Percentiles rank a stretch among this genome's conserved stretches.
These are phyloP conservation scores for Drosophila subsilvestris DNA, from an alignment of 2,888 invertebrate species.

Conservation along the genomic window DNA sequence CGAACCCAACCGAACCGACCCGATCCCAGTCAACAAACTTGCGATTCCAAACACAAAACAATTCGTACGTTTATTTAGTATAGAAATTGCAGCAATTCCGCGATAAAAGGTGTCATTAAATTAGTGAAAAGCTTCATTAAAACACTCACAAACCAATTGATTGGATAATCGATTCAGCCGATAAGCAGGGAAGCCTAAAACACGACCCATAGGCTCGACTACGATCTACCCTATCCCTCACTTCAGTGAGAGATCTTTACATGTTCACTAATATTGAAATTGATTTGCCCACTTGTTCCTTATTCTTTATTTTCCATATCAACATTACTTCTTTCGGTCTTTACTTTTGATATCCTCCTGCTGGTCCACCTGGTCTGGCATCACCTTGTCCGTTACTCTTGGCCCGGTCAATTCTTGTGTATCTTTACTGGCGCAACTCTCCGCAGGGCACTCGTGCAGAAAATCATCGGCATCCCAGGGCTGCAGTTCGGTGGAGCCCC, in stretches of 20 bases:
- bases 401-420: neutral
- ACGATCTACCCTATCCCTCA: neutral
- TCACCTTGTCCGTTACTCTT: neutral
- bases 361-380: neutral
- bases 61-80: neutral
- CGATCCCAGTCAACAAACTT: neutral
- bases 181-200: neutral
- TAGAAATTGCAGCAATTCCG: conserved; percentile 7
- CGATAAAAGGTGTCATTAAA: conserved; percentile 6
- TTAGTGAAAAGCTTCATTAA: conserved; percentile 4
- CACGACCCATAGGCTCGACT: neutral
- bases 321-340: neutral
- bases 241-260: no score
- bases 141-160: neutral
- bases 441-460: neutral
- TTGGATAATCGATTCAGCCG: neutral
- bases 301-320: neutral
- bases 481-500: conserved; percentile 87
- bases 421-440: neutral
- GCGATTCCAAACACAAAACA: conserved; percentile 7
- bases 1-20: neutral
- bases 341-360: neutral
- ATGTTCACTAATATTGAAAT: no score
- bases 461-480: conserved; percentile 86
- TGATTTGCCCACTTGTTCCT: no score